Base-by-base conservation (phyloP, 1,140 invertebrate genomes). In the Conopomorpha cramerella region DNA sequence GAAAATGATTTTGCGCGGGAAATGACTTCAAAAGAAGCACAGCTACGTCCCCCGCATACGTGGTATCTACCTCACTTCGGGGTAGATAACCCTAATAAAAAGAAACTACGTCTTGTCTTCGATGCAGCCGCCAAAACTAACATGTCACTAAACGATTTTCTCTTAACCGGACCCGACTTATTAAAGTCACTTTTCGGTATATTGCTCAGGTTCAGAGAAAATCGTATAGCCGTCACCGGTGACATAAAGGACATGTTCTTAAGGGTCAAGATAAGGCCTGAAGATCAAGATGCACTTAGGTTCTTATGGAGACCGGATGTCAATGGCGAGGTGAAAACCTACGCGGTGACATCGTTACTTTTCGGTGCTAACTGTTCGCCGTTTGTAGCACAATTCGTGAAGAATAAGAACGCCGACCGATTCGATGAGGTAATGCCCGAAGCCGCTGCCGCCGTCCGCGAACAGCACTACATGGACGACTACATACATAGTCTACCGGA, bases 241-340 rank as follows among this genome's bases (percentile, higher is more conserved):
- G 49, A 62, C 39, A 57, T 64, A 1, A 30, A 30, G 11, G 59
- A 57, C 13, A 63, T 61, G 53, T 65, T 58, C 23, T 33, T 57
- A 2, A 46, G 43, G 4, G 14, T 41, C 10, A 27, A 29, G 7
- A 30, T 23, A 30, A 17, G 10, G 31, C 0, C 34, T n/a, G 43
- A 46, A 13, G 50, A 56, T 36, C 41, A 36, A 26, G 17, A 46
- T n/a, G n/a, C n/a, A n/a, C n/a, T n/a, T n/a, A n/a, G n/a, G n/a
- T n/a, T n/a, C n/a, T n/a, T n/a, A n/a, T n/a, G n/a, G n/a, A n/a
- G n/a, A n/a, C n/a, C n/a, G n/a, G n/a, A n/a, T n/a, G n/a, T n/a
- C n/a, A n/a, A n/a, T n/a, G n/a, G n/a, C n/a, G n/a, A n/a, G n/a
- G n/a, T 17, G n/a, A 28, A 28, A 16, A 19, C 25, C 16, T 39